phyloP scores from a whole-genome alignment of 2,888 invertebrate genomes.

The Ormyrus thymus region DNA sequence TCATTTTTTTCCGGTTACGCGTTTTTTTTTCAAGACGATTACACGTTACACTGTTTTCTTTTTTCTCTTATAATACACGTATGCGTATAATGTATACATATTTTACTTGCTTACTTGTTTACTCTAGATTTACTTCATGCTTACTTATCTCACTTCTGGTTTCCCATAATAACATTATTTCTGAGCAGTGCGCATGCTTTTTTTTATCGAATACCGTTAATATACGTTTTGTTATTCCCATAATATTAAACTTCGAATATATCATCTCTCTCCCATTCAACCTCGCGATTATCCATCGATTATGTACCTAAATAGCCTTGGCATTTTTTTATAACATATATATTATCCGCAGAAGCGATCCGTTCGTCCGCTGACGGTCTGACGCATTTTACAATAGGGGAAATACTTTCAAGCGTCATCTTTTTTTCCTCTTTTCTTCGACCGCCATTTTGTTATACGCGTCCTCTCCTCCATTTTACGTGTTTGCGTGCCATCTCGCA shows the following conservation, averaged over 20 bases:
- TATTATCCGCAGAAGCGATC: slow-evolving; percentile 42
- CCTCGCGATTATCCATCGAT: slow-evolving; percentile 21
- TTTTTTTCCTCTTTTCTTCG: neutral
- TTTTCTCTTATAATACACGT: slow-evolving; percentile 44
- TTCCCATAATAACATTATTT: slow-evolving; percentile 27
- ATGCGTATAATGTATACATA: slow-evolving; percentile 55
- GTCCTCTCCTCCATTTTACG: neutral
- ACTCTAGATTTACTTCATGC: slow-evolving; percentile 41
- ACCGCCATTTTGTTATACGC: slow-evolving; percentile 15
- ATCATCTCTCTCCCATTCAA: slow-evolving; percentile 13
- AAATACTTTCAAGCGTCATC: slow-evolving; percentile 55
- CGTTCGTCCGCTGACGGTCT: slow-evolving; percentile 24
- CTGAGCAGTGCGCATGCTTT: slow-evolving; percentile 38
- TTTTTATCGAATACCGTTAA: slow-evolving; percentile 31
- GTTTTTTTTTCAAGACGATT: slow-evolving; percentile 31
- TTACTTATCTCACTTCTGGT: slow-evolving; percentile 43
- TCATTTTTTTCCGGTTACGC: slow-evolving; percentile 30
- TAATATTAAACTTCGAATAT: slow-evolving; percentile 40
- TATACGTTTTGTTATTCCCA: slow-evolving; percentile 15
- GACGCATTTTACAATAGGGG: slow-evolving; percentile 44
- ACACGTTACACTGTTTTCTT: slow-evolving; percentile 42
- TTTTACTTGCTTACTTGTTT: slow-evolving; percentile 48
- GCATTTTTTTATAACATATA: slow-evolving; percentile 43
- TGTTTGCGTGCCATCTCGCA: neutral
- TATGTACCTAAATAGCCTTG: slow-evolving; percentile 39